These are phyloP conservation scores for Drosophila funebris DNA, from an alignment of 1,140 invertebrate genomes.

Conservation along the genomic window DNA sequence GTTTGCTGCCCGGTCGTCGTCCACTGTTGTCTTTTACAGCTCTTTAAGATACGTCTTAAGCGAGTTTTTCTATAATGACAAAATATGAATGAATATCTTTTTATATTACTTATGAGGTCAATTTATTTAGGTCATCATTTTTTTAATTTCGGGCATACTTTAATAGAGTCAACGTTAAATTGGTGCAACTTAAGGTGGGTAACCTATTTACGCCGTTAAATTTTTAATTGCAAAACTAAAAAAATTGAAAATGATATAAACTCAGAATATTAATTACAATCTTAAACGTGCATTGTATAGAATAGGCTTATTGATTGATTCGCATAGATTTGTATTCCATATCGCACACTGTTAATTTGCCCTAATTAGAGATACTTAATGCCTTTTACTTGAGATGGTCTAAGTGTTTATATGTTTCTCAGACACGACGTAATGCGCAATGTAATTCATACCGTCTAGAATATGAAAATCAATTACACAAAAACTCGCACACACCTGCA, in stretches of 20 bases:
- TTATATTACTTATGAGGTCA: neutral
- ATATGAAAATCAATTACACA: conserved; percentile 62
- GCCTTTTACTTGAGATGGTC: conserved; percentile 1
- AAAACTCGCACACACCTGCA: conserved; percentile 54
- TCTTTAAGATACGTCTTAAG: conserved; percentile 38
- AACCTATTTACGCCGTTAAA: neutral
- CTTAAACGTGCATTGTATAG: neutral
- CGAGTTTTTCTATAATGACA: conserved; percentile 50
- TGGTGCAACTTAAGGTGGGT: no score
- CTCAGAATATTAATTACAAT: neutral
- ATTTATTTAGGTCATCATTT: neutral
- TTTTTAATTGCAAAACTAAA: neutral
- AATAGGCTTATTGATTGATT: conserved; percentile 3
- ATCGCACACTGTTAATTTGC: neutral
- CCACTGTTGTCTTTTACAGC: conserved; percentile 34
- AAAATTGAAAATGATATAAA: neutral
- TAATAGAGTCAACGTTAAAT: no score
- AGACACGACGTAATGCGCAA: conserved; percentile 28
- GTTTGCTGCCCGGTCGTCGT: conserved; percentile 15
- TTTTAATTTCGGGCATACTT: neutral
- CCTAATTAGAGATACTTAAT: conserved; percentile 17
- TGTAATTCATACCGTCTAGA: conserved; percentile 32
- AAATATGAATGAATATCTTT: conserved; percentile 11
- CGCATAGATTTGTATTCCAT: no score
- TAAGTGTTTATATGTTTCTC: conserved; percentile 8